These are phyloP conservation scores for Typhlichthys subterraneus DNA, from an alignment of 2,797 vertebrate genomes.

Conservation along the genomic window DNA sequence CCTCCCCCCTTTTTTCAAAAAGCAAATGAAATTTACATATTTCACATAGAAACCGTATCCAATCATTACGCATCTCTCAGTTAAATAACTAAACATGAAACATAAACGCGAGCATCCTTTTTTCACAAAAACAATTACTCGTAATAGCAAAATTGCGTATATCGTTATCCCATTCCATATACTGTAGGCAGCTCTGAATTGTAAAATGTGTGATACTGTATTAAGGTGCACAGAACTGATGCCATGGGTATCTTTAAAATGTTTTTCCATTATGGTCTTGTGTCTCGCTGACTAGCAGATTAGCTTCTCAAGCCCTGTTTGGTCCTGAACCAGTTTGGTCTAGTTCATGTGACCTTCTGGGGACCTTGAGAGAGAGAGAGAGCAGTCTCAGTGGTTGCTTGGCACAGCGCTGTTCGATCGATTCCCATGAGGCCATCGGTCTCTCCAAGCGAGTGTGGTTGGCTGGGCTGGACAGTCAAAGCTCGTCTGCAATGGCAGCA, in stretches of 20 bases:
- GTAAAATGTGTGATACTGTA: slow-evolving; percentile 68
- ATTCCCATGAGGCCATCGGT: slow-evolving; percentile 21
- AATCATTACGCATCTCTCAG: slow-evolving; percentile 77
- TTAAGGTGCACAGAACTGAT: slow-evolving; percentile 80
- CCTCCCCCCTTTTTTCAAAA: slow-evolving; percentile 45
- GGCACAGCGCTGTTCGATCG: slow-evolving; percentile 51
- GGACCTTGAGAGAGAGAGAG: slow-evolving; percentile 41
- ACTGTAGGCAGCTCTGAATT: slow-evolving; percentile 44
- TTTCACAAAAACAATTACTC: slow-evolving; percentile 50
- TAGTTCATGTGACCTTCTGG: slow-evolving; percentile 26
- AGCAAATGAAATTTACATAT: slow-evolving; percentile 90
- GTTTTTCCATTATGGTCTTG: slow-evolving; percentile 31
- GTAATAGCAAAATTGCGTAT: slow-evolving; percentile 27
- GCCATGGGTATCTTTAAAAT: slow-evolving; percentile 38
- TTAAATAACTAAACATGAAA: slow-evolving; percentile 93
- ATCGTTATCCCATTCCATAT: slow-evolving; percentile 14
- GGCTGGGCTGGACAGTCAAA: slow-evolving; percentile 33
- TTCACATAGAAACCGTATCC: slow-evolving; percentile 90
- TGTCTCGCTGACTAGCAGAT: slow-evolving; percentile 24
- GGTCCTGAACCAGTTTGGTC: slow-evolving; percentile 31
- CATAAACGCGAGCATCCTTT: slow-evolving; percentile 64
- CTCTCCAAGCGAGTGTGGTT: slow-evolving; percentile 28
- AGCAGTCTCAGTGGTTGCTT: slow-evolving; percentile 58
- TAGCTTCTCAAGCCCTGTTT: slow-evolving; percentile 31
- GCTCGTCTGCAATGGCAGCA: slow-evolving; percentile 27